phyloP scores from a whole-genome alignment of 1,140 invertebrate species.

The Potamilus streckersoni region DNA sequence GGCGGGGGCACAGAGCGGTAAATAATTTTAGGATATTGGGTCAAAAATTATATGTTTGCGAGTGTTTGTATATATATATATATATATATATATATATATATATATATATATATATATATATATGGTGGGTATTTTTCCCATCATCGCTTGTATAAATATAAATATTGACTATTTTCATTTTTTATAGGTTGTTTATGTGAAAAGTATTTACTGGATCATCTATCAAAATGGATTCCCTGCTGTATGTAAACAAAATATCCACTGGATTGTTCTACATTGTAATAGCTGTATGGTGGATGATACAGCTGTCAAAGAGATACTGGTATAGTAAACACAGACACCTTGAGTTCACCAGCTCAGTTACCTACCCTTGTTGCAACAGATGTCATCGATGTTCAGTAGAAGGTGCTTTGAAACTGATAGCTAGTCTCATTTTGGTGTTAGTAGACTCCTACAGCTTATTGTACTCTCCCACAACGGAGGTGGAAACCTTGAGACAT shows the following conservation, averaged over 20 bases:
- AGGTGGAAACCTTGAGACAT: not conserved
- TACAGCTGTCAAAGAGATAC: conserved; percentile 36
- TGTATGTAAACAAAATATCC: conserved; percentile 17
- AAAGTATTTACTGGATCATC: no score
- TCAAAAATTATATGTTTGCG: no score
- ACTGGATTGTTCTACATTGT: conserved; percentile 34
- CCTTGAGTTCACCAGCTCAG: conserved; percentile 31
- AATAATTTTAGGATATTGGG: no score
- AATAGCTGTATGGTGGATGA: conserved; percentile 41
- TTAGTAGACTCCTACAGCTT: not conserved
- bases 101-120: no score
- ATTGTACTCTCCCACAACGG: conserved; percentile 6
- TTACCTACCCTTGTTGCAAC: conserved; percentile 35
- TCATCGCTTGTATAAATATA: no score
- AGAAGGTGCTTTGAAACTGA: conserved; percentile 37
- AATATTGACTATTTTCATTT: no score
- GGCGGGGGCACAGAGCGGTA: no score
- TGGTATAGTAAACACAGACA: conserved; percentile 29
- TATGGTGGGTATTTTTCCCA: no score
- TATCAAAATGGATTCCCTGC: no score
- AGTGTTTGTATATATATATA: no score
- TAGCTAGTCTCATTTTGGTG: conserved; percentile 13
- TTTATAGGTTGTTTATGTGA: no score
- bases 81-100: no score
- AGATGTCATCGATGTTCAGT: conserved; percentile 25